Conservation (phyloP, 2,888 invertebrate genomes). For the Metallyticus violacea region DNA sequence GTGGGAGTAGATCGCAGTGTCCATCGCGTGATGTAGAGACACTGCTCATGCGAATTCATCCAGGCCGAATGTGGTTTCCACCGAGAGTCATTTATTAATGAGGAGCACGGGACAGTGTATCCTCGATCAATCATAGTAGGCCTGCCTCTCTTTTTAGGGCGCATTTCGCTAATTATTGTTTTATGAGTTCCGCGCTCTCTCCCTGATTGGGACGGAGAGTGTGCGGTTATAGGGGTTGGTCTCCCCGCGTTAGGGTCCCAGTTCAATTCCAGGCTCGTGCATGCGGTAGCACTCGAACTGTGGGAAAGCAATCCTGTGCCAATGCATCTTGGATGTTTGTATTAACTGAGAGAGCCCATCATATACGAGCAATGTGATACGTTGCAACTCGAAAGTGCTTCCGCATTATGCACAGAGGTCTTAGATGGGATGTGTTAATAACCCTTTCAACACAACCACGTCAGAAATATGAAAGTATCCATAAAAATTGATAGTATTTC, state of each 20-base stretch:
- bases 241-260: neutral
- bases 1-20: neutral
- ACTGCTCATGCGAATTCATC: neutral
- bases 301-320: neutral
- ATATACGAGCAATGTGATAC: too few relatives aligned
- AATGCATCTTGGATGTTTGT: neutral
- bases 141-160: neutral
- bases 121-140: constrained; percentile 15
- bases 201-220: neutral
- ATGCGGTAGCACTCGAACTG: neutral
- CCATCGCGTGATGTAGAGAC: neutral
- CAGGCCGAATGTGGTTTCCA: neutral
- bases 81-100: constrained; percentile 14
- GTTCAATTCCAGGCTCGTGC: neutral
- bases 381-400: too few relatives aligned
- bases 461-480: too few relatives aligned
- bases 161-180: neutral
- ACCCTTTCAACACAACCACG: too few relatives aligned
- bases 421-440: too few relatives aligned
- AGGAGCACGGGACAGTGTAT: neutral
- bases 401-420: too few relatives aligned
- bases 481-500: too few relatives aligned
- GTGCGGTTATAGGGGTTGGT: neutral
- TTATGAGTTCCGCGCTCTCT: neutral
- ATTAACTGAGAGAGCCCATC: neutral